phyloP scores from a whole-genome alignment of 1,140 invertebrate species.

The Habropoda laboriosa region DNA sequence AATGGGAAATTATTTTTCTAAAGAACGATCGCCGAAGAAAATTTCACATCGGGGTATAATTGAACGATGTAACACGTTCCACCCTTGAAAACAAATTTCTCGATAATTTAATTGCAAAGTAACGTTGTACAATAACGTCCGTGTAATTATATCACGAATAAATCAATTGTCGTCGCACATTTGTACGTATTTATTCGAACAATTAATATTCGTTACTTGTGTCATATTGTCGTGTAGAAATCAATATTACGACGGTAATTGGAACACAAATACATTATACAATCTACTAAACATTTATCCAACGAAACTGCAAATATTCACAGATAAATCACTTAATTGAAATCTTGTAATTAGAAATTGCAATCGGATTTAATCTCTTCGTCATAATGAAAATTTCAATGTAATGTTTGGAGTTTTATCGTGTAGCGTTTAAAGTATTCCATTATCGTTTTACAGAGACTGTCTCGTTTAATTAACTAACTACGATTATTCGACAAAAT shows the following conservation, averaged over 20 bases:
- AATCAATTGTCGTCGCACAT: not conserved
- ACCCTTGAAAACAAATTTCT: not conserved
- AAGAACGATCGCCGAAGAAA: too few species aligned
- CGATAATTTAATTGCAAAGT: not conserved
- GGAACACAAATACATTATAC: not conserved
- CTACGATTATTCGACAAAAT: too few species aligned
- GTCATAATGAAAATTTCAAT: too few species aligned
- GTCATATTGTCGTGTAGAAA: not conserved
- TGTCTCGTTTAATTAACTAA: too few species aligned
- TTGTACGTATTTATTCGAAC: not conserved
- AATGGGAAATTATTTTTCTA: too few species aligned
- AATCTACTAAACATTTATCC: not conserved
- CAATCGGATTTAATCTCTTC: not conserved
- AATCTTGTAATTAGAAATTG: not conserved
- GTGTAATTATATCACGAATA: not conserved
- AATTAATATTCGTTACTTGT: conserved; percentile 19
- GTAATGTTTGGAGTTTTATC: too few species aligned
- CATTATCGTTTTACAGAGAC: too few species aligned
- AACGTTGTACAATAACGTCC: too few species aligned
- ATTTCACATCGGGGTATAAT: too few species aligned
- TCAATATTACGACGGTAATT: not conserved
- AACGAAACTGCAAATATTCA: not conserved
- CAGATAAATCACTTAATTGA: not conserved
- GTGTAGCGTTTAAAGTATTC: too few species aligned
- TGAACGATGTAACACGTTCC: not conserved